These are phyloP conservation scores for Desoria tigrina DNA, from an alignment of 2,888 invertebrate species.

Conservation along the genomic window DNA sequence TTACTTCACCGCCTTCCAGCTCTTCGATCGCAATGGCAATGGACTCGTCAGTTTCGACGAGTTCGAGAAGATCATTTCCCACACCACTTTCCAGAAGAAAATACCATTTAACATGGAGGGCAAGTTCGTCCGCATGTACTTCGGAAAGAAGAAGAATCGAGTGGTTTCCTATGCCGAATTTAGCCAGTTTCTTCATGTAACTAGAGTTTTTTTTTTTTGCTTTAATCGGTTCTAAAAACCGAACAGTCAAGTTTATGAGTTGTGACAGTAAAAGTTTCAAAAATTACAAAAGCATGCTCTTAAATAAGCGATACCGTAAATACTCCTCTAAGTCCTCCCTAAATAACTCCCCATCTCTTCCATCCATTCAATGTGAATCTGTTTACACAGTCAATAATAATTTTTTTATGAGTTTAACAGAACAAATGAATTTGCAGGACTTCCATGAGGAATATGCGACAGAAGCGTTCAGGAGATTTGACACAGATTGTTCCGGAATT, in stretches of 20 bases:
- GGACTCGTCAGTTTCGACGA: conserved; percentile 63
- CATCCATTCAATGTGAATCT: too few species aligned
- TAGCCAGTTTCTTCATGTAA: conserved; percentile 63
- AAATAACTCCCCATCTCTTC: too few species aligned
- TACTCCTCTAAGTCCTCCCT: too few species aligned
- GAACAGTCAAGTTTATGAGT: too few species aligned
- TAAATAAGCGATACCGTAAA: too few species aligned
- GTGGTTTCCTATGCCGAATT: conserved; percentile 63
- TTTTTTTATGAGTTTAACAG: too few species aligned
- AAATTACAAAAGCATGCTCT: too few species aligned
- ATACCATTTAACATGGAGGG: conserved; percentile 63
- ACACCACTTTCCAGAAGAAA: conserved; percentile 61
- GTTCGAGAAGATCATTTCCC: conserved; percentile 60
- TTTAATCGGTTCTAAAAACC: conserved; percentile 45
- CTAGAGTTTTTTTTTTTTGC: too few species aligned
- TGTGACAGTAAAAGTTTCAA: background rate
- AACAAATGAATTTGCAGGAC: conserved; percentile 59
- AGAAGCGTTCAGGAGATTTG: conserved; percentile 61
- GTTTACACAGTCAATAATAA: too few species aligned
- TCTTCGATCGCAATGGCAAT: conserved; percentile 64
- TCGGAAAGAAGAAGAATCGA: conserved; percentile 61
- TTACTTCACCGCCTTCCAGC: conserved; percentile 63
- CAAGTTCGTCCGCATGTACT: conserved; percentile 63
- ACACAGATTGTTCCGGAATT: conserved; percentile 60
- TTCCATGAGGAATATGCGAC: conserved; percentile 65